Conservation (phyloP, 2,888 invertebrate species). For the Camponotus fellah region DNA sequence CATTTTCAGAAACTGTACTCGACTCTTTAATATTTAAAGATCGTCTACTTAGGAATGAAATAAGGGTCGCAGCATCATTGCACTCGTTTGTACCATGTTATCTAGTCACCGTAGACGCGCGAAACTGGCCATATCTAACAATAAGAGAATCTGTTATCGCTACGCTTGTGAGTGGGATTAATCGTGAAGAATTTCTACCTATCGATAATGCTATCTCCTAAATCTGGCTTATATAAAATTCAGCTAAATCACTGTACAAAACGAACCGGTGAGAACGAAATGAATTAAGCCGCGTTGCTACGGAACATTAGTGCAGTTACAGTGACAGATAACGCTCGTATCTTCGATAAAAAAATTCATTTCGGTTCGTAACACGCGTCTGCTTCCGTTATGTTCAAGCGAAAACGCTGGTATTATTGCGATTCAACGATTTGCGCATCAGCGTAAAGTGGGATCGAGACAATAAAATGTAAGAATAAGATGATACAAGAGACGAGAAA, state of each 20-base stretch:
- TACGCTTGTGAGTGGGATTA: conserved; percentile 50
- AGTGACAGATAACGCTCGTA: conserved; percentile 54
- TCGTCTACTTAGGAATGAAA: neutral
- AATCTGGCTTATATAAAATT: conserved; percentile 61
- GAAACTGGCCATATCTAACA: conserved; percentile 50
- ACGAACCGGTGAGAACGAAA: conserved; percentile 53
- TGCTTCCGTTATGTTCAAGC: neutral
- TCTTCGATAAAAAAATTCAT: neutral
- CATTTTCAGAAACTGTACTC: neutral
- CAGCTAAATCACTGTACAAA: conserved; percentile 73
- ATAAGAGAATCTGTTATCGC: conserved; percentile 24
- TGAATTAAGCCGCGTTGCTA: conserved; percentile 32
- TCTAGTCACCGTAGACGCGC: conserved; percentile 52
- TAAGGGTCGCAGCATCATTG: neutral
- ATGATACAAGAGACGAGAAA: neutral
- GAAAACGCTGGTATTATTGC: conserved; percentile 25
- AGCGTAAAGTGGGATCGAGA: conserved; percentile 7
- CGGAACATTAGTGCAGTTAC: conserved; percentile 47
- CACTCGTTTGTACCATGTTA: conserved; percentile 41
- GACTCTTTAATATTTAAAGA: neutral
- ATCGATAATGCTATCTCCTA: conserved; percentile 58
- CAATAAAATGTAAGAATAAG: neutral
- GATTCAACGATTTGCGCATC: conserved; percentile 31
- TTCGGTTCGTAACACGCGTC: conserved; percentile 5
- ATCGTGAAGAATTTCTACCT: conserved; percentile 58